Evolutionary conservation across 1,140 invertebrate species (phyloP), one percentile per base, ranked within the genome.

Genomic region (Drosophila simulans): DNA sequence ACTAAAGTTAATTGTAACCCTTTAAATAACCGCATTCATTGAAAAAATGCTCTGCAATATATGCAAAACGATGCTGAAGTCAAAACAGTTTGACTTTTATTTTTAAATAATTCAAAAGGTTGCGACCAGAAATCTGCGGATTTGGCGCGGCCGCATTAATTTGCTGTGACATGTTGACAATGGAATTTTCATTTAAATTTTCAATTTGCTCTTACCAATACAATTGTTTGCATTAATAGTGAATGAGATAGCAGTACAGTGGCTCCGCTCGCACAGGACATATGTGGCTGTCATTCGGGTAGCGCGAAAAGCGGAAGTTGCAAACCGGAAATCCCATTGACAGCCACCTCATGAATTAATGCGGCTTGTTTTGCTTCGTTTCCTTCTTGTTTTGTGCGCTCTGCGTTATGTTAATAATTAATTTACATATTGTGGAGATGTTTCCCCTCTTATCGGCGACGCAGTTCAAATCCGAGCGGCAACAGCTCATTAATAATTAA

Each of bases 271-370:
- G 42, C 35, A 42, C 51, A 17, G 35, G 34, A 35, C 25, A 52
- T 64, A 35, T 17, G 59, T 66, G 73, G 5, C 42, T 58, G 72
- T 65, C 66, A 42, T 39, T 58, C 52, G 54, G 48, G 77, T 59
- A 73, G 82, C 81, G 81, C 69, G 77, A 77, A 74, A 85, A 80
- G 63, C 81, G 81, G 81, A 85, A 81, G 77, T 80, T 57, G 65
- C 66, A 64, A 88, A 69, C 83, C 83, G 83, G 83, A 88, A 83
- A 88, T 76, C 75, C 79, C 76, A 83, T 88, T 79, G 81, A 86
- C 75, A 83, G 80, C 54, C 71, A 69, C 70, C 71, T 83, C 75
- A 79, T 88, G 83, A 83, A 86, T 83, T 88, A 86, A 86, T 88
- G 78, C 79, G 62, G 64, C 81, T 55, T 72, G 72, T 76, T 66